Evolutionary conservation across 2,797 vertebrate genomes (phyloP), one percentile per base, ranked within the genome.

Genomic region (Setipinna tenuifilis): DNA sequence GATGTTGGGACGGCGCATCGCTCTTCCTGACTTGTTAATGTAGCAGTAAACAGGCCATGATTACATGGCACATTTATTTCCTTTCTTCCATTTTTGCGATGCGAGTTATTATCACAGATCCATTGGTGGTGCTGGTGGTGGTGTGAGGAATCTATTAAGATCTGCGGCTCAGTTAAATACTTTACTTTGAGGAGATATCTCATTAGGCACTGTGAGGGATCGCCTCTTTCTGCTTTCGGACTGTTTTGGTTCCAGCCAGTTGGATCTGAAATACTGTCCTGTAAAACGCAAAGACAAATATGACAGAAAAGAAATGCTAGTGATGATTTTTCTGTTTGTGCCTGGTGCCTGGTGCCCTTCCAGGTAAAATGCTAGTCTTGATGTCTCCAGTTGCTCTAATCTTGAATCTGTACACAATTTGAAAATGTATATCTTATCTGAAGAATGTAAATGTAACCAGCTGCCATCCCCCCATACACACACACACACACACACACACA

Each of bases 371-470:
- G 28, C 65, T 17, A 12, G 11, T 71, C 25, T 54, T n/a, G 31
- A 62, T 54, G 17, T 6, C 19, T 10, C 41, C 28, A 62, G 31
- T 57, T 71, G 5, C 61, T 83, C 12, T 84, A 54, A 65, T 54
- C 62, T 71, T 19, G 35, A 48, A 84, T 91, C 83, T 90, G 83
- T 87, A 83, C 87, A 88, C 44, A 81, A 84, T 92, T 85, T 89
- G 83, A 91, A 88, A 81, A 88, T 89, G 90, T 90, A 92, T 88
- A 92, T 82, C 54, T 48, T 86, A 87, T 84, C 88, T 85, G 85
- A 82, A 89, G 86, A 90, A 93, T 89, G 88, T 89, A 91, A 94
- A 91, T 89, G 86, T 88, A 88, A 90, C 88, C 88, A 88, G 35
- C 6, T 0, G 6, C 31, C 71, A 5, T 19, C 35, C 35, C 50